These are phyloP conservation scores for Falco cherrug DNA, from an alignment of 2,797 vertebrate species.

Conservation along the genomic window DNA sequence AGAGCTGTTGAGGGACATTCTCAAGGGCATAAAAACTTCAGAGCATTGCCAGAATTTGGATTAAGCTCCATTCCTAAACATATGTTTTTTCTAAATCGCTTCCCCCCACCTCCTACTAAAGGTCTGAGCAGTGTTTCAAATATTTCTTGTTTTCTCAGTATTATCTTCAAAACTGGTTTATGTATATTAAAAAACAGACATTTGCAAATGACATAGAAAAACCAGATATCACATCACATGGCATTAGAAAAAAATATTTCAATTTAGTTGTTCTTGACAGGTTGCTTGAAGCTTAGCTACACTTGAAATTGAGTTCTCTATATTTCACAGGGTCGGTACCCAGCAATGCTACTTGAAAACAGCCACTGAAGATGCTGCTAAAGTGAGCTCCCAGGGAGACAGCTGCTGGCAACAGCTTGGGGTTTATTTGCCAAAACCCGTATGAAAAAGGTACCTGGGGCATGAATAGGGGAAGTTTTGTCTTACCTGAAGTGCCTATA, in stretches of 20 bases:
- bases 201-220: neutral
- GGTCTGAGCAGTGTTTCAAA: neutral
- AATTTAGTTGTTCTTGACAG: neutral
- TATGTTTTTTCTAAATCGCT: neutral
- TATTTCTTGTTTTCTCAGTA: neutral
- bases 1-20: neutral
- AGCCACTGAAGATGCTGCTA: neutral
- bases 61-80: neutral
- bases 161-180: neutral
- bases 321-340: neutral
- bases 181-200: neutral
- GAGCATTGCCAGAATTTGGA: neutral
- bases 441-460: neutral
- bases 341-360: neutral
- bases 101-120: neutral
- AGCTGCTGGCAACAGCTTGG: neutral
- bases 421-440: neutral
- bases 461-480: neutral
- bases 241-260: neutral
- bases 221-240: neutral
- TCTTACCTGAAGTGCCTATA: neutral
- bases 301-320: neutral
- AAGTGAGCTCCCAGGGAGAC: slow-evolving; percentile 18
- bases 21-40: neutral
- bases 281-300: neutral